A percentile compares a stretch with the other conserved stretches of the same genome.
Evolutionary conservation across 2,888 invertebrate genomes (phyloP).

Genomic region (Neria commutata): DNA sequence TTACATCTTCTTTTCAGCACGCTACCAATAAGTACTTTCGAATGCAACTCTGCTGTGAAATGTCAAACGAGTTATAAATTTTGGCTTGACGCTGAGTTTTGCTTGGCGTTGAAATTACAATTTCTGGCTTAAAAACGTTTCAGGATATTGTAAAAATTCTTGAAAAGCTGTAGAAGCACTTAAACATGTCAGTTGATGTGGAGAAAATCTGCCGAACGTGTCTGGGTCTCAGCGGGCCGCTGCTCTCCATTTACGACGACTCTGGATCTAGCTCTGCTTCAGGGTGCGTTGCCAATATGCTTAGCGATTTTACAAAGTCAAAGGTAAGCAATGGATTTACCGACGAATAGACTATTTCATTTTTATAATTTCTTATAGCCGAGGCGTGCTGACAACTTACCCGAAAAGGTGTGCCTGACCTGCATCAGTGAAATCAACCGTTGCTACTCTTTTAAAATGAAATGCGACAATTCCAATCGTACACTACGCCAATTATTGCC

Average conservation of each 20-base stretch:
- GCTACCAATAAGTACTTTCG: too few relatives aligned
- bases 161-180: too few relatives aligned
- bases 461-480: conserved; percentile 57
- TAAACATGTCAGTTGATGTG: too few relatives aligned
- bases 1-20: too few relatives aligned
- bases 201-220: conserved; percentile 59
- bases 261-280: conserved; percentile 30
- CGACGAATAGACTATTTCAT: background rate
- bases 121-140: too few relatives aligned
- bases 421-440: conserved; percentile 61
- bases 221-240: conserved; percentile 46
- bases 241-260: conserved; percentile 56
- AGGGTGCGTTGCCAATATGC: conserved; percentile 54
- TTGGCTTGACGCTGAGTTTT: too few relatives aligned
- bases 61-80: too few relatives aligned
- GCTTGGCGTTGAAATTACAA: too few relatives aligned
- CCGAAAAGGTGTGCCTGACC: conserved; percentile 55
- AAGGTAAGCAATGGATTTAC: conserved; percentile 36
- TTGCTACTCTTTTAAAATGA: conserved; percentile 59
- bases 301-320: conserved; percentile 45
- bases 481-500: conserved; percentile 55
- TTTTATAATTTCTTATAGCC: conserved; percentile 39
- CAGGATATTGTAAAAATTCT: too few relatives aligned
- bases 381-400: conserved; percentile 54
- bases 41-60: too few relatives aligned